Evolutionary conservation across 2,888 invertebrate species (phyloP).

Genomic region (Schizotus pectinicornis): DNA sequence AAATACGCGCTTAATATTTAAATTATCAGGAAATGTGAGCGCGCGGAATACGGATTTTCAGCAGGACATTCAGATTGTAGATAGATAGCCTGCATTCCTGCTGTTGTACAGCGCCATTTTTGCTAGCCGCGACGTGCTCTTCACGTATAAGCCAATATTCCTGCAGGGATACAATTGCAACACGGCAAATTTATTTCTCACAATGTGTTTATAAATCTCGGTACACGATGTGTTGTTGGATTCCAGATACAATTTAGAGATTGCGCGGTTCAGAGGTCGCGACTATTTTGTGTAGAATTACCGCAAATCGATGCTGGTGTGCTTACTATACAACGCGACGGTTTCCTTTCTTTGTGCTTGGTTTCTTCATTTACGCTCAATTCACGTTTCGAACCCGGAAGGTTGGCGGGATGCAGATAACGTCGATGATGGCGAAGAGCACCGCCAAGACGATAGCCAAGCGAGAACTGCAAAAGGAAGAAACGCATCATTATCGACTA

Average conservation of each 20-base stretch:
- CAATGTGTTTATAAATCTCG: constrained; percentile 38
- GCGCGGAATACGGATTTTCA: constrained; percentile 1
- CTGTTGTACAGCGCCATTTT: neutral
- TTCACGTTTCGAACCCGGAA: constrained; percentile 27
- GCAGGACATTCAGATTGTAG: neutral
- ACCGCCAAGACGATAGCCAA: no score
- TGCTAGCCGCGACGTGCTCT: neutral
- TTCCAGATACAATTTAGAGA: constrained; percentile 41
- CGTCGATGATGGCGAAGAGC: no score
- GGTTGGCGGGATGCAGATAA: constrained; percentile 19
- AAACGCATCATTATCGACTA: no score
- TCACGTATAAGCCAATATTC: constrained; percentile 24
- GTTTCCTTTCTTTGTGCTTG: constrained; percentile 17
- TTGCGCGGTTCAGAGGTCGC: constrained; percentile 39
- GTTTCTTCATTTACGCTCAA: constrained; percentile 30
- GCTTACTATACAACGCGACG: constrained; percentile 16
- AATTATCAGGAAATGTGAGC: constrained; percentile 14
- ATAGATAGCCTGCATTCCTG: no score
- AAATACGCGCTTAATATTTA: constrained; percentile 21
- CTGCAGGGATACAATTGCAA: constrained; percentile 29
- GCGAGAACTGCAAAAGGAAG: no score
- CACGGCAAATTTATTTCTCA: constrained; percentile 36
- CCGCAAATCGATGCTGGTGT: constrained; percentile 34
- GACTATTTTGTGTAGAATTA: constrained; percentile 40
- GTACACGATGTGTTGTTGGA: constrained; percentile 38